phyloP scores from a whole-genome alignment of 2,797 vertebrate genomes.

The Spinibarbus caldwelli region DNA sequence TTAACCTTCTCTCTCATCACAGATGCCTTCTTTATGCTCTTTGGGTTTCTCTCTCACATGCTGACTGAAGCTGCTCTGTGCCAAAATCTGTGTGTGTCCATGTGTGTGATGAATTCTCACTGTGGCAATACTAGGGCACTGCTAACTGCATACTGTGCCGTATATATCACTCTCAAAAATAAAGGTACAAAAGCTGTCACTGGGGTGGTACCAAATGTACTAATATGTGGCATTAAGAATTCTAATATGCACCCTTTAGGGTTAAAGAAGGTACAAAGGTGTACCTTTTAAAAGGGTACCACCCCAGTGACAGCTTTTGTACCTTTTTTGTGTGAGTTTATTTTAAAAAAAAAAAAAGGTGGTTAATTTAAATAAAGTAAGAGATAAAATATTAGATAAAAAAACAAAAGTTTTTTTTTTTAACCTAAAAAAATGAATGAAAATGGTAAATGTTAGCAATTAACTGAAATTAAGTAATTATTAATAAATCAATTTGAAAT shows the following conservation, averaged over 20 bases:
- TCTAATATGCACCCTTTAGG: not conserved
- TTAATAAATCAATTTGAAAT: not conserved
- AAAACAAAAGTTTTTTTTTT: no score
- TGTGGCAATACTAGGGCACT: not conserved
- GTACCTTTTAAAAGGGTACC: not conserved
- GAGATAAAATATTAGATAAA: not conserved
- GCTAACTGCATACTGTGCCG: not conserved
- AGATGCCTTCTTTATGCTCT: slow-evolving; percentile 25
- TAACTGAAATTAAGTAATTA: not conserved
- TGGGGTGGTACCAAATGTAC: not conserved
- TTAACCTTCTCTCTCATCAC: slow-evolving; percentile 40
- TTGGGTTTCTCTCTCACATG: slow-evolving; percentile 6
- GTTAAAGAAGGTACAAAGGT: not conserved
- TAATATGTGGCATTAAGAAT: not conserved
- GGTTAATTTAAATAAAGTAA: not conserved
- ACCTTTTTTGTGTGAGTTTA: not conserved
- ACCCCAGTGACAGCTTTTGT: not conserved
- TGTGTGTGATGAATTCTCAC: slow-evolving; percentile 23
- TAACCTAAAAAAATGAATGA: no score
- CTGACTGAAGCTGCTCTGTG: slow-evolving; percentile 39
- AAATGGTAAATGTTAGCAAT: not conserved
- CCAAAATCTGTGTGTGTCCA: slow-evolving; percentile 26
- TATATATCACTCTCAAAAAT: not conserved
- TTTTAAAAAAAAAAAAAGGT: not conserved
- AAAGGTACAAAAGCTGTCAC: not conserved